Base-by-base conservation (phyloP, 2,113 vertebrate genomes). In the Hyla sarda region DNA sequence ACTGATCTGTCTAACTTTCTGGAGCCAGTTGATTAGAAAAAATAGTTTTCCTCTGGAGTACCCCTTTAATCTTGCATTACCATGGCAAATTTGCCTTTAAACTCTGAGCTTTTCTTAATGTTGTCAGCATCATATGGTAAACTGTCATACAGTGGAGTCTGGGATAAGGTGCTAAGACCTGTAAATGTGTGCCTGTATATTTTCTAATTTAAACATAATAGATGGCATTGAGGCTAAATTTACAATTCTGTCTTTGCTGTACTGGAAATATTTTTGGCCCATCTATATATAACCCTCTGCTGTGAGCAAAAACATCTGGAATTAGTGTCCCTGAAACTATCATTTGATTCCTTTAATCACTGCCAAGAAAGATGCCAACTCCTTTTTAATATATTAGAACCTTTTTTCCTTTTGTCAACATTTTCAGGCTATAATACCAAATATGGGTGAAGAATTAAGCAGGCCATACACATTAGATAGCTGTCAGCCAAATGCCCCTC, bases 251-350 rank as follows among this genome's bases (percentile, higher is more conserved):
- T 5, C 52, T 56, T 34, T 54, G 8, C 48, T 78, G 30, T 23
- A 78, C 50, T 56, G 76, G 21, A 30, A 56, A 78, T 78, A 78
- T 78, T 78, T 58, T 56, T 37, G 52, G 50, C 28, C 5, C 1
- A 37, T 56, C 76, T 78, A 78, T 54, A 78, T 78, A 37, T 78
- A 78, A 78, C 56, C 76, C 32, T n/a, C n/a, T 56, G 52, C 50
- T 78, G 76, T 56, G 76, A 56, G 76, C 30, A 77, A 56, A 77
- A 78, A 78, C 76, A 78, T 78, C 76, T 78, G 76, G 76, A 56
- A 30, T 77, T 77, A 34, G 50, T 77, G 75, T 77, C 50, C 48
- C 30, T 54, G 17, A 34, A 77, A 23, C 5, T 13, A 56, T 23
- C 50, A 21, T 58, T 78, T 56, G 0, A 78, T 78, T 78, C 76